These are phyloP conservation scores for Sturmia bella DNA, from an alignment of 2,888 invertebrate genomes.

Conservation along the genomic window DNA sequence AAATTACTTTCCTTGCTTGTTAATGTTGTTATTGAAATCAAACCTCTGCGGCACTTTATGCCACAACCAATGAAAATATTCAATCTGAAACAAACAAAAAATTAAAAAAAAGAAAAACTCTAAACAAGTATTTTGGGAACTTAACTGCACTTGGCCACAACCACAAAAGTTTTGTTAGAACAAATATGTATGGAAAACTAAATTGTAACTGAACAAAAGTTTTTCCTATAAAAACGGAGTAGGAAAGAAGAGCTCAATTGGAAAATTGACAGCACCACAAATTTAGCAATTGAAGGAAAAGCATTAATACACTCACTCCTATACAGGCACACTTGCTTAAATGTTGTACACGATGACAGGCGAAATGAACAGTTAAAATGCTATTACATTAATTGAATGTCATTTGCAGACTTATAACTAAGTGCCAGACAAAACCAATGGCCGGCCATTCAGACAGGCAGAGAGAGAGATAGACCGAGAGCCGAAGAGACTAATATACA, in stretches of 20 bases:
- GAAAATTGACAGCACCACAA: constrained; percentile 49
- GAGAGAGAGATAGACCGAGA: neutral
- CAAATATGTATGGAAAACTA: neutral
- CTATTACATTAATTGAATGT: constrained; percentile 66
- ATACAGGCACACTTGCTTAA: neutral
- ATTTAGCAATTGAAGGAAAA: constrained; percentile 33
- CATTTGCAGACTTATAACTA: constrained; percentile 53
- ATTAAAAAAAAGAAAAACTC: neutral
- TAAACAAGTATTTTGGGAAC: constrained; percentile 5
- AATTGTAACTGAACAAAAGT: constrained; percentile 11
- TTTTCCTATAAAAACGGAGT: neutral
- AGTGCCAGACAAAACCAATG: constrained; percentile 8
- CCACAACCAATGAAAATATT: constrained; percentile 22
- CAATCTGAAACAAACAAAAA: constrained; percentile 1
- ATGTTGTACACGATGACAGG: constrained; percentile 35
- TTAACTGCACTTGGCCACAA: constrained; percentile 18
- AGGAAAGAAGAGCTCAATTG: constrained; percentile 20
- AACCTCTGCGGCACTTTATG: constrained; percentile 18
- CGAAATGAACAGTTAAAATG: constrained; percentile 64
- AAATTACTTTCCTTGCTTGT: constrained; percentile 2
- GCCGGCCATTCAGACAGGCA: too few species aligned
- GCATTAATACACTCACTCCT: neutral
- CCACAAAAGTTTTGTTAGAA: neutral
- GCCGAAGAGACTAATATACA: constrained; percentile 10
- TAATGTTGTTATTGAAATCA: constrained; percentile 25